Base-by-base conservation (phyloP, 2,888 invertebrate genomes). In the Trachelus stipa region DNA sequence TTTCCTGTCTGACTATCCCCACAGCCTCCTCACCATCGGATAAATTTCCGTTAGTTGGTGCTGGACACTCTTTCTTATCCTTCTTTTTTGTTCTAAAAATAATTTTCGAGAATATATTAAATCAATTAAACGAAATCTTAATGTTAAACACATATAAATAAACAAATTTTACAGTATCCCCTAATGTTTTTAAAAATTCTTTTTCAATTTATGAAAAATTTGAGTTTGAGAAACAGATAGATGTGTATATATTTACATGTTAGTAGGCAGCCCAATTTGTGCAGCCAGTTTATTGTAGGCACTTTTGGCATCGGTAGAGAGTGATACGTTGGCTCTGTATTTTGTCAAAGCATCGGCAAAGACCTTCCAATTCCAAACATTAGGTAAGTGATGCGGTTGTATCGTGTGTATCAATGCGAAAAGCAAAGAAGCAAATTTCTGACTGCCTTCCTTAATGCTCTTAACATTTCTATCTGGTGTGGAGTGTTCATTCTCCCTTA, bases 351-450 rank as follows among this genome's bases (percentile, higher is more conserved):
- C 82, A 30, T 90, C 85, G 0, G 88, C 91, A 34, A 93, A 85
- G 73, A 85, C 83, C 35, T 87, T 81, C 93, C 93, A 93, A 78
- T 92, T 85, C 90, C 91, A 91, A 23, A 85, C 88, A 76, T 88
- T 79, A 31, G 86, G 81, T 68, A 86, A 80, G 76, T 92, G 91
- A 75, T 87, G 86, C 6, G 84, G 79, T 79, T 89, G 83, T 34
- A 92, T 81, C 0, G 89, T 86, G 73, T 92, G 92, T 56, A 95
- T 90, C 75, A 95, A 86, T 81, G 92, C 93, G 84, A 93, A 93
- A 33, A 95, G 86, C 74, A 92, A 90, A 56, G 90, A 90, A 77
- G 94, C 90, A 86, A 94, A 95, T 87, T 94, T 94, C 83, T 94
- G 94, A 87, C 93, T 94, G 0, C 93, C 92, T 81, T 87, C 86